Evolutionary conservation across 2,888 invertebrate genomes (phyloP), one percentile per base, ranked within the genome.

Genomic region (Selenia dentaria): DNA sequence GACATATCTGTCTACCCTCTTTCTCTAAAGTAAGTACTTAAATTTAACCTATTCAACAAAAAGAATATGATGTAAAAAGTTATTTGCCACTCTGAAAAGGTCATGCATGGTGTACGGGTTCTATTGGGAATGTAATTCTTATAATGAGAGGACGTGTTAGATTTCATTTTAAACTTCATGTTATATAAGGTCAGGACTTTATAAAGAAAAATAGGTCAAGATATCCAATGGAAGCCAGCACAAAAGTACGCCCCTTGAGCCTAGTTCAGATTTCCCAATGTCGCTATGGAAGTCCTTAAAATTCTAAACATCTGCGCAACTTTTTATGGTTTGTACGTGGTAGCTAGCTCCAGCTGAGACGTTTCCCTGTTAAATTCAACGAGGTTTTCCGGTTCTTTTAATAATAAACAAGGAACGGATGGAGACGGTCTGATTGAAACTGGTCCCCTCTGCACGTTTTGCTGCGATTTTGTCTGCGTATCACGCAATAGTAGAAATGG

Each of bases 251-350:
- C 24, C 41, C 32, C 47, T 26, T n/a, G 37, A 48, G 46, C 12
- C 42, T 20, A 11, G 39, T 47, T 31, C 24, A 48, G 49, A 42
- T 49, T 43, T 45, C 32, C 11, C 34, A 46, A 38, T n/a, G 44
- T 43, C 35, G 32, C 40, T 45, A 27, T 12, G 14, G 10, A 33
- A 18, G 20, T 41, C 27, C 38, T 59, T 59, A 34, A 54, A 56
- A 59, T 56, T 56, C 58, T 49, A 54, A 48, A 52, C 58, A 50
- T 39, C 42, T 37, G 25, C 42, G 50, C 46, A 35, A 44, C 40
- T 44, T 51, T 57, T 59, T 59, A 59, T 54, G 48, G 42, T 22
- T 9, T 3, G 35, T 38, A 51, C 56, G 56, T 59, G 58, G 42
- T 34, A 41, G 39, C 39, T 48, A 35, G 40, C 25, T 34, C 24